Base-by-base conservation (phyloP, 2,888 invertebrate species). In the Mythimna lalbum region DNA sequence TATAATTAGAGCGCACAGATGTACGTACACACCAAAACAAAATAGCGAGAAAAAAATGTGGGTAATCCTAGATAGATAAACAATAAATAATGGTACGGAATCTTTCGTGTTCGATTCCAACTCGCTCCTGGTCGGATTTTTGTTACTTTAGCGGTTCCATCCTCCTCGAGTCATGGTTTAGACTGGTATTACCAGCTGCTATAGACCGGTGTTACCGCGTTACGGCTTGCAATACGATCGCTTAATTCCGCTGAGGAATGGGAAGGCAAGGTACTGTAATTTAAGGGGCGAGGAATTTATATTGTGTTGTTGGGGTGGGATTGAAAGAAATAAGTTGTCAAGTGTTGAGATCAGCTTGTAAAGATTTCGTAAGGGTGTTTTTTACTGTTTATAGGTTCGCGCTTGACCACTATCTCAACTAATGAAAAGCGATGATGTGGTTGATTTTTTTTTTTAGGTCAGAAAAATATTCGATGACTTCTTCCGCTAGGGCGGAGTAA, bases 161-260 rank as follows among this genome's bases (percentile, higher is more conserved):
- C 73, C 67, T 50, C 78, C 53, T 65, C 56, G 56, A 78, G 82
- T 82, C 82, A 80, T 69, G 78, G 70, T 60, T 69, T 70, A 81
- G 77, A 63, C 62, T 50, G 81, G 77, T 63, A 70, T 76, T 69
- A 78, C 81, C 14, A 63, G 36, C 55, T 70, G 73, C 73, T 70
- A 63, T 73, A 73, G 74, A 63, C 62, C 27, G 43, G 76, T 70
- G 61, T 70, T 70, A 78, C 81, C 70, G 60, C 50, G 65, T 76
- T 81, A 81, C 71, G 77, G 39, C 61, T 53, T 78, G 81, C 78
- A 81, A 78, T 76, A 70, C 63, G 71, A 78, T 81, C 78, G 55
- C 78, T 78, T 78, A 70, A 81, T 78, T 81, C 70, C 36, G 31
- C 63, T 56, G 49, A 66, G 63, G 66, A 76, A 80, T 76, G 70